A percentile compares a stretch with the other conserved stretches of the same genome.
Conservation (phyloP, 2,113 vertebrate species). For the chimpanzee (Pan troglodytes) region NHGRI_mPanTro3-v2.1_pri NC_086015.1:87114501-87115000, state of each 20-base stretch:
- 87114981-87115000: not conserved
- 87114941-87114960: not conserved
- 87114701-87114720: not conserved
- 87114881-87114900: not conserved
- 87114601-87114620: not conserved
- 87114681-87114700: not conserved
- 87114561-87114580: not conserved
- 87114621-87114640: not conserved
- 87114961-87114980: not conserved
- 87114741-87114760: not conserved
- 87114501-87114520: not conserved
- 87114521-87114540: not conserved
- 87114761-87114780: not conserved
- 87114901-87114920: not conserved
- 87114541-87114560: not conserved
- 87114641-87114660: not conserved
- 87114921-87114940: not conserved
- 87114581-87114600: not conserved
- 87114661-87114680: not conserved
- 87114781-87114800: not conserved
- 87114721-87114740: not conserved
- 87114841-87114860: not conserved
- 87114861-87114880: not conserved
- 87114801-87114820: not conserved
- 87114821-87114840: not conserved